phyloP scores from a whole-genome alignment of 2,888 invertebrate genomes.

The Protophormia terraenovae region DNA sequence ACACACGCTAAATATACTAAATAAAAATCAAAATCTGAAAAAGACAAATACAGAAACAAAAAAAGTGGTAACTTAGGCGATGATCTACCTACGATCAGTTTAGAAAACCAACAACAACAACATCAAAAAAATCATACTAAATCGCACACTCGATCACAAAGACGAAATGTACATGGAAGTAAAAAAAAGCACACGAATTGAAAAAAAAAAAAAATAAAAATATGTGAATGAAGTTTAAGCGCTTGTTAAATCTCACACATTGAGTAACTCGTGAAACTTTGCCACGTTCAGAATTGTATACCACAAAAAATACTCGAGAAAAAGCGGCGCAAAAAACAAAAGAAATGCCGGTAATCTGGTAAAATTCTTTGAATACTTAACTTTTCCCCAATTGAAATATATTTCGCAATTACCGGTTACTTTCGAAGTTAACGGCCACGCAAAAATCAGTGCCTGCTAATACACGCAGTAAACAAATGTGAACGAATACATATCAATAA shows the following conservation, averaged over 20 bases:
- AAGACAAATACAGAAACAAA: constrained; percentile 35
- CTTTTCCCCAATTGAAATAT: neutral
- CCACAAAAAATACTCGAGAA: constrained; percentile 22
- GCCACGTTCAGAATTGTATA: constrained; percentile 65
- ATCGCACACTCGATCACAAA: constrained; percentile 57
- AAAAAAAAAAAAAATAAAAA: constrained; percentile 57
- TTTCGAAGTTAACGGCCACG: too few species aligned
- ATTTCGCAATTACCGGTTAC: constrained; percentile 22
- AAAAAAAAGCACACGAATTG: constrained; percentile 57
- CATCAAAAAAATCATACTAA: constrained; percentile 45
- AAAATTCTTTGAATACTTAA: neutral
- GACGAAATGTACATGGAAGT: constrained; percentile 41
- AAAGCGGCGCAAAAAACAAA: constrained; percentile 40
- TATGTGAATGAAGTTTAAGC: constrained; percentile 64
- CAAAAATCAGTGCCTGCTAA: neutral
- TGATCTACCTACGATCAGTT: constrained; percentile 71
- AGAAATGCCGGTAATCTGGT: constrained; percentile 33
- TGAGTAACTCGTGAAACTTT: constrained; percentile 71
- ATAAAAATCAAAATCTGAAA: constrained; percentile 42
- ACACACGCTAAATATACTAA: constrained; percentile 55
- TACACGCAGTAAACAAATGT: neutral
- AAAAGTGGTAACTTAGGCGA: constrained; percentile 65
- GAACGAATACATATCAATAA: neutral
- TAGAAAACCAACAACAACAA: constrained; percentile 45
- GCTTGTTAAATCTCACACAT: constrained; percentile 60